These are phyloP conservation scores for Pseudopodoces humilis DNA, from an alignment of 2,113 vertebrate genomes.

Conservation along the genomic window DNA sequence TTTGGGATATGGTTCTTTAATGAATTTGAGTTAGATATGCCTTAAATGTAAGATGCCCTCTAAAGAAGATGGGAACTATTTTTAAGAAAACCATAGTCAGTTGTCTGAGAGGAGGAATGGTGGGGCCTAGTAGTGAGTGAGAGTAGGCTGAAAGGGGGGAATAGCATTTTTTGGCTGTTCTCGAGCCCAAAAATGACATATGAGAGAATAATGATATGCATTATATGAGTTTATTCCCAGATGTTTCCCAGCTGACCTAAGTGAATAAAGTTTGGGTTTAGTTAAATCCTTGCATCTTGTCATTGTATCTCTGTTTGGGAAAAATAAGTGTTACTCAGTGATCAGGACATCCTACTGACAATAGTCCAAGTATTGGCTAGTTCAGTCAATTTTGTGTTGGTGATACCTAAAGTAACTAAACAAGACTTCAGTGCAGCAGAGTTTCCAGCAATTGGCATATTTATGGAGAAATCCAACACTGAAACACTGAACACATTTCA, in stretches of 20 bases:
- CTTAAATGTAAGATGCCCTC: not conserved
- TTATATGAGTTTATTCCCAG: not conserved
- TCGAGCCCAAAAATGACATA: not conserved
- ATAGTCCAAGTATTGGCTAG: not conserved
- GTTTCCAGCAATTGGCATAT: not conserved
- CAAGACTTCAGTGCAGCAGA: not conserved
- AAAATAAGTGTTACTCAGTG: not conserved
- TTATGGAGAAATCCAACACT: not conserved
- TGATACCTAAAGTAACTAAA: not conserved
- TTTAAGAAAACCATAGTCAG: not conserved
- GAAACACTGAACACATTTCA: not conserved
- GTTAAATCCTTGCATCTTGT: not conserved
- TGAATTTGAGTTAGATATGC: not conserved
- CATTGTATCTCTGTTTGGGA: not conserved
- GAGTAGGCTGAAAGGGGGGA: not conserved
- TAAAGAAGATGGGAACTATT: not conserved
- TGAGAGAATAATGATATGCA: not conserved
- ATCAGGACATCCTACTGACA: not conserved
- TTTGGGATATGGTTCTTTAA: not conserved
- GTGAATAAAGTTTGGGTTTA: not conserved
- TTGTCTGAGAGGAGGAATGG: not conserved
- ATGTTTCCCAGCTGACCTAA: not conserved
- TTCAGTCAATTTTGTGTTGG: not conserved
- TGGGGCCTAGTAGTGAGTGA: not conserved
- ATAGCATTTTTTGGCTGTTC: not conserved